Evolutionary conservation across 2,113 vertebrate genomes (phyloP), one percentile per base, ranked within the genome.

Genomic region (Ascaphus truei): DNA sequence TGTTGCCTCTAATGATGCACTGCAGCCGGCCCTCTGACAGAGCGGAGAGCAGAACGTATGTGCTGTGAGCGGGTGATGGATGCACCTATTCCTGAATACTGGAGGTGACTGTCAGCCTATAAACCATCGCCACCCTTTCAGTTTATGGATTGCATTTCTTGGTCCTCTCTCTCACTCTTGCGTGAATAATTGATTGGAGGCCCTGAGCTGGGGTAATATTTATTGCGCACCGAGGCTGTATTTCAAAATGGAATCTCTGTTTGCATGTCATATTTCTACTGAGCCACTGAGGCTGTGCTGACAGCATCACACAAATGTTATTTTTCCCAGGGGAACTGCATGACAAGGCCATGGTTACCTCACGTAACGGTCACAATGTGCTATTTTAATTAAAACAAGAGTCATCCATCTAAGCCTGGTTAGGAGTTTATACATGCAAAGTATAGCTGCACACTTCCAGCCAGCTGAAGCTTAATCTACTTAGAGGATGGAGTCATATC

Each of bases 121-220:
- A 30, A 48, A 27, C 12, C 41, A 22, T 62, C 59, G 15, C 26
- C 26, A 20, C 26, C 59, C 30, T 29, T 13, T 6, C 26, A 22
- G 30, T 62, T 48, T 33, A 47, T 62, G 27, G 4, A 22, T 11
- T 18, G 13, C 25, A 25, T 5, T 26, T 31, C 27, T 13, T 23
- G 10, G 13, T 12, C 23, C 33, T 11, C 51, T 33, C 27, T 10
- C 29, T 41, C 25, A 11, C n/a, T 18, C 26, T 18, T 43, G 23
- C 31, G 59, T 62, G 20, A 62, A 62, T 47, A 47, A 62, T 62
- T 62, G 59, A 62, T 62, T 22, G 39, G 39, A 27, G 23, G 41
- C 41, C 23, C 29, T 8, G 37, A 62, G 59, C 16, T 7, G n/a
- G 11, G 29, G 23, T 18, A 27, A 43, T 62, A 62, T 62, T 62